Evolutionary conservation across 2,113 vertebrate genomes (phyloP), one percentile per base, ranked within the genome.

Genomic region (Aldabrachelys gigantea): DNA sequence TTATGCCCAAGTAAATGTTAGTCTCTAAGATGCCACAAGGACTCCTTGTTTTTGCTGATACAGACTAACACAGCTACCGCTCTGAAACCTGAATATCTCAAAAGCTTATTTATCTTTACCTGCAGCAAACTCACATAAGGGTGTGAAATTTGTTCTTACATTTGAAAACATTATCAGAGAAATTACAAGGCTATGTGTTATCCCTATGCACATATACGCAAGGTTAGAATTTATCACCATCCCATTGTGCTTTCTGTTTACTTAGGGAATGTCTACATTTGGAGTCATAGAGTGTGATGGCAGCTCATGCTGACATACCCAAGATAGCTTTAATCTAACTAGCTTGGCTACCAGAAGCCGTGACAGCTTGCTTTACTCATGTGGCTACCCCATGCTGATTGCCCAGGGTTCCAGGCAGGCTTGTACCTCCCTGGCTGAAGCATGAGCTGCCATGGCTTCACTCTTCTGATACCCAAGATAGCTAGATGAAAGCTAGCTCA

Each of bases 81-180:
- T 50, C 50, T 50, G 50, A 50, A 50, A 50, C 13, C 11, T 94
- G 84, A 90, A 5, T 54, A 84, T 75, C 82, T 94, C 57, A 92
- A 85, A 59, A 38, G 79, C 91, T 85, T 76, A 95, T 4, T 53
- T 84, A 59, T 47, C 86, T 93, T 69, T 79, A 92, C 69, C 10
- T 89, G 88, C 80, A 96, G 88, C 59, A 65, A 59, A 54, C 50
- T 91, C 87, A 84, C n/a, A 79, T 27, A 83, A 3, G 81, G n/a
- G 54, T 81, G 27, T 85, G 84, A 93, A 93, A 78, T 41, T 21
- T 81, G 10, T 76, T 80, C 41, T 24, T 85, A 75, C 38, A 31
- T 79, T 54, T 54, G 85, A 83, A 27, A 78, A 89, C 27, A 38
- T 29, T 27, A 52, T 22, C 16, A 13, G 31, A 27, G 59, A 54